Conservation (phyloP, 2,797 vertebrate genomes). For the Pipistrellus pipistrellus region DNA sequence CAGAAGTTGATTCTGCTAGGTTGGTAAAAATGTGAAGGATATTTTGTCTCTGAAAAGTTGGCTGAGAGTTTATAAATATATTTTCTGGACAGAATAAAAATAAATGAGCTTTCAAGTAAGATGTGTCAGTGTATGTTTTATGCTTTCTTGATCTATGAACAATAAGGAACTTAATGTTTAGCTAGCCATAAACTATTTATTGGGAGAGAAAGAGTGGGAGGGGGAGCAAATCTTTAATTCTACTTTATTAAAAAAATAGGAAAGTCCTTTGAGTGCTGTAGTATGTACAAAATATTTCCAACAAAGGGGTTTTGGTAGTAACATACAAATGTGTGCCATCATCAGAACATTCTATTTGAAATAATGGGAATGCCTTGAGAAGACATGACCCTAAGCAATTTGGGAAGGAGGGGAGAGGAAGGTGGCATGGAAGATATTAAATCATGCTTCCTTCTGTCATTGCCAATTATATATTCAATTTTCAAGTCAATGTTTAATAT, state of each 20-base stretch:
- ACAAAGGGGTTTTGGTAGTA: not conserved
- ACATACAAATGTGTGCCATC: slow-evolving; percentile 61
- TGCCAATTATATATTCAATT: slow-evolving; percentile 81
- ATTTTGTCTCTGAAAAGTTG: slow-evolving; percentile 72
- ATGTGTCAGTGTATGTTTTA: slow-evolving; percentile 75
- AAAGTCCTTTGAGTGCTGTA: slow-evolving; percentile 57
- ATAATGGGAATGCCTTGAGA: slow-evolving; percentile 71
- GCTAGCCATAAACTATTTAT: slow-evolving; percentile 73
- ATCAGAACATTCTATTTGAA: slow-evolving; percentile 70
- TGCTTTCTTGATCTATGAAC: slow-evolving; percentile 75
- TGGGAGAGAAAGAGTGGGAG: accelerated
- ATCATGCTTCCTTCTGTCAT: slow-evolving; percentile 80
- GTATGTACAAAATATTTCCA: slow-evolving; percentile 65
- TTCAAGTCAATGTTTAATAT: slow-evolving; percentile 75
- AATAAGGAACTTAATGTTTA: slow-evolving; percentile 79
- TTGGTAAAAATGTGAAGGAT: slow-evolving; percentile 74
- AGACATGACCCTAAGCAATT: slow-evolving; percentile 64
- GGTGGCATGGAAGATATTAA: slow-evolving; percentile 78
- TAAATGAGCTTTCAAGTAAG: slow-evolving; percentile 72
- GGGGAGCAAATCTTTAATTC: slow-evolving; percentile 69
- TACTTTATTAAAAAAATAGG: not conserved
- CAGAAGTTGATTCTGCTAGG: slow-evolving; percentile 75
- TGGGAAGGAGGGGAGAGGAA: slow-evolving; percentile 14
- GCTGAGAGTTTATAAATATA: slow-evolving; percentile 70
- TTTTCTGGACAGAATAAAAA: slow-evolving; percentile 78